phyloP scores from a whole-genome alignment of 1,140 invertebrate species.

The Diorhabda sublineata region DNA sequence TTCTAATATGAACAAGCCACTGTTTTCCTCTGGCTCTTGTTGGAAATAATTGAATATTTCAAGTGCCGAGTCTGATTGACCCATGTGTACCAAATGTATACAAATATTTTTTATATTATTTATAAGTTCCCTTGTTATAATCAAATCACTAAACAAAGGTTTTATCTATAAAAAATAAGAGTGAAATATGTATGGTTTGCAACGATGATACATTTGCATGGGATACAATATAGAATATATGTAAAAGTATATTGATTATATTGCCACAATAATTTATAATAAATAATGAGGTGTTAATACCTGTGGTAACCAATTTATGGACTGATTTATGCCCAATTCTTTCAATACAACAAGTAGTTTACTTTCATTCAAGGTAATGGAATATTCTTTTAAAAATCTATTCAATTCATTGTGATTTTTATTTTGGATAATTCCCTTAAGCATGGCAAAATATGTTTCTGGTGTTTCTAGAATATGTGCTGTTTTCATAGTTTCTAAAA shows the following conservation, averaged over 20 bases:
- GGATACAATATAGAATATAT: too few species aligned
- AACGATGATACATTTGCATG: too few species aligned
- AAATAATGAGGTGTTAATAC: conserved; percentile 12
- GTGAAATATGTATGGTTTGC: too few species aligned
- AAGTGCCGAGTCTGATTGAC: conserved; percentile 30
- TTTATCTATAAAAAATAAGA: neutral
- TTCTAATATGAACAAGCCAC: conserved; percentile 27
- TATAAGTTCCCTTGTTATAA: conserved; percentile 21
- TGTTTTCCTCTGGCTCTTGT: conserved; percentile 17
- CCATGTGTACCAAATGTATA: conserved; percentile 34
- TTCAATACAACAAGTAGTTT: conserved; percentile 28
- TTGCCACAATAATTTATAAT: too few species aligned
- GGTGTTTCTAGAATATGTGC: conserved; percentile 39
- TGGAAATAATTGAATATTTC: conserved; percentile 30
- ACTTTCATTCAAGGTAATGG: conserved; percentile 21
- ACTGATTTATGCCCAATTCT: conserved; percentile 27
- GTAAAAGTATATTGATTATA: too few species aligned
- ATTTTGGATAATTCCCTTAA: conserved; percentile 32
- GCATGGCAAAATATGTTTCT: conserved; percentile 27
- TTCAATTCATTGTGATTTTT: conserved; percentile 29
- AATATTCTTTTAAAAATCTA: conserved; percentile 19
- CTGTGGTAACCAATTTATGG: conserved; percentile 25
- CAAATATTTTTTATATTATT: conserved; percentile 33
- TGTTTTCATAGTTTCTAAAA: conserved; percentile 46
- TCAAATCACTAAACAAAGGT: conserved; percentile 7